These are phyloP conservation scores for Vidua chalybeata DNA, from an alignment of 2,113 vertebrate species.

Conservation along the genomic window DNA sequence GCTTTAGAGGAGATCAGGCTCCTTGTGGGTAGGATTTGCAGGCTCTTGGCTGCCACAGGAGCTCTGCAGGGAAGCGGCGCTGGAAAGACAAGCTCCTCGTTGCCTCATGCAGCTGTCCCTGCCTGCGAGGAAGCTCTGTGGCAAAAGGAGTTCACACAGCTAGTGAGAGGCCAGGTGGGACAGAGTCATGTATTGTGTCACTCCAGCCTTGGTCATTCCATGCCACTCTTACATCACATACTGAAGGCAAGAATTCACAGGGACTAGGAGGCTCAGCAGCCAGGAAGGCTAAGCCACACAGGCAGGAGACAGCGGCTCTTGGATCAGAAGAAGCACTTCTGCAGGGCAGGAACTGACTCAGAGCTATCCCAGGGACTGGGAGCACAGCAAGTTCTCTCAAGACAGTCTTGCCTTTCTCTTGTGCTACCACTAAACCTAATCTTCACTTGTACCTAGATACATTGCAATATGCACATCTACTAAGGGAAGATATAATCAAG, in stretches of 20 bases:
- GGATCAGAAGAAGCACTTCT: not conserved
- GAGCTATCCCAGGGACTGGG: not conserved
- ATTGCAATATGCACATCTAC: not conserved
- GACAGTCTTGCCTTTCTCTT: not conserved
- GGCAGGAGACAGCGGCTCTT: accelerated
- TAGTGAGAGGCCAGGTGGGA: not conserved
- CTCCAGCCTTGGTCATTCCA: not conserved
- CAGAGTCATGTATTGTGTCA: not conserved
- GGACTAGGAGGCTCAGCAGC: not conserved
- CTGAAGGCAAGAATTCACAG: not conserved
- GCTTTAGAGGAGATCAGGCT: not conserved
- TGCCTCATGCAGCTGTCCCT: not conserved
- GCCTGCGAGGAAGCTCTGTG: not conserved
- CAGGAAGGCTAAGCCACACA: not conserved
- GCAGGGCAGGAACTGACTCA: not conserved
- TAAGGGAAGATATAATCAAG: not conserved
- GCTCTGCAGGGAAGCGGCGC: not conserved
- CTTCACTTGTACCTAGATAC: conserved; percentile 11
- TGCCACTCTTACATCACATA: accelerated
- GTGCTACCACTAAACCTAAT: not conserved
- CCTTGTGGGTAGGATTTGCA: not conserved
- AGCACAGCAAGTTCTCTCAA: not conserved
- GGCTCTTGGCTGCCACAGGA: not conserved
- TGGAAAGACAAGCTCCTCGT: not conserved
- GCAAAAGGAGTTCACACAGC: not conserved